Base-by-base conservation (phyloP, 2,888 invertebrate species). In the Scrobipalpa costella region DNA sequence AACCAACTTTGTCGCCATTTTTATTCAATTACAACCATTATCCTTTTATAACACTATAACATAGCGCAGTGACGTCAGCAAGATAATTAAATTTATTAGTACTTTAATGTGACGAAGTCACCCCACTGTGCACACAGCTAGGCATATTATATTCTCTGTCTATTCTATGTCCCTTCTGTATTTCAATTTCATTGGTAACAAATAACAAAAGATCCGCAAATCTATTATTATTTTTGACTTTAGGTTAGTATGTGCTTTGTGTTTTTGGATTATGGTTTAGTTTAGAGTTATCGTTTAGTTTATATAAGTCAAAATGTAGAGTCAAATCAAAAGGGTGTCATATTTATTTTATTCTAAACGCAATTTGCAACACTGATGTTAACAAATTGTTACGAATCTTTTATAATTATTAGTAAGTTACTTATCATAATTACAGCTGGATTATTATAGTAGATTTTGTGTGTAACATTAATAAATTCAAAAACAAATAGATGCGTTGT, bases 81-180 rank as follows among this genome's bases (percentile, higher is more conserved):
- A 13, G 5, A 60, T 49, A 60, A 60, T 60, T 60, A 33, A 60
- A 60, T 60, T 27, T 47, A 60, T 49, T 60, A 60, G 47, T 47
- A 9, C 15, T 7, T 47, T 11, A 17, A 34, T 34, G 21, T 13
- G 27, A 27, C 27, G 33, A n/a, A 33, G 9, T 15, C 27, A 13
- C 27, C 55, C 55, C 55, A 55, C 55, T 55, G 55, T 38, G 40
- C n/a, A n/a, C 40, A 27, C 44, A 40, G 40, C 6, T 3, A 11
- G 55, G 19, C n/a, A n/a, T n/a, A 17, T 1, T 17, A 11, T 33
- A 13, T 11, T 55, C 52, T 55, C 33, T 55, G 55, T 55, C 55
- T 34, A 55, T 27, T n/a, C 13, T 34, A 13, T 55, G 55, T 55
- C 55, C 55, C 55, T 49, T 49, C 49, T 33, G 27, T 27, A 52